Conservation (phyloP, 2,797 vertebrate genomes). For the Cyclura pinguis region DNA sequence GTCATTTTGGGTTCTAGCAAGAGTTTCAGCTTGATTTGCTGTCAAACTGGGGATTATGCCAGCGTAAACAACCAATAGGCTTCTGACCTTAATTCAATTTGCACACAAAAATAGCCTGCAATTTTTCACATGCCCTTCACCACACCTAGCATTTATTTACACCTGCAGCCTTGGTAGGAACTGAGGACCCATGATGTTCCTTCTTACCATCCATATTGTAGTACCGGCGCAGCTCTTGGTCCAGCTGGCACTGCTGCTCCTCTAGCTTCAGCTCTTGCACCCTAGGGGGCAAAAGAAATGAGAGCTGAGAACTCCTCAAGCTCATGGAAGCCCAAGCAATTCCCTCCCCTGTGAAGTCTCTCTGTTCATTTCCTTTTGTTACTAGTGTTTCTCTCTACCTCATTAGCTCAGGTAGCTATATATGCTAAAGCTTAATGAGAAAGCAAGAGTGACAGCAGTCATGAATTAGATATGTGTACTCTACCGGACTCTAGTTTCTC, state of each 20-base stretch:
- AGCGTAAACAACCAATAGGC: too few species aligned
- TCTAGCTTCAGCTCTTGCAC: constrained; percentile 92
- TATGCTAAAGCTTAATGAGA: background rate
- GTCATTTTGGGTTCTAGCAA: too few species aligned
- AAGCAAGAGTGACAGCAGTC: background rate
- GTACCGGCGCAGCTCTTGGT: constrained; percentile 87
- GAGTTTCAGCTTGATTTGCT: too few species aligned
- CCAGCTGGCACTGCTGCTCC: constrained; percentile 90
- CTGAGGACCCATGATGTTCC: background rate
- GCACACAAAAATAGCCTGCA: background rate
- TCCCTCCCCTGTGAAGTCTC: background rate
- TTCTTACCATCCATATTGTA: constrained; percentile 84
- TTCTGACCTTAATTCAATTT: too few species aligned
- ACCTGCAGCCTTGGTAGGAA: background rate
- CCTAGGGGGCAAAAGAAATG: constrained; percentile 70
- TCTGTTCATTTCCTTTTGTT: background rate
- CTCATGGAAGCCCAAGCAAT: background rate
- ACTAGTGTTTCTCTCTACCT: too few species aligned
- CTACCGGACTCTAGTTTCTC: background rate
- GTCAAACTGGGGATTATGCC: too few species aligned
- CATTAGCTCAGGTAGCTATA: background rate
- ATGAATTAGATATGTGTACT: constrained; percentile 16
- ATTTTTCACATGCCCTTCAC: background rate
- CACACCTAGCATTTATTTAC: background rate
- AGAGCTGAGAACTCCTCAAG: background rate